Evolutionary conservation across 1,140 invertebrate species (phyloP).

Genomic region (Kradibia gibbosae): DNA sequence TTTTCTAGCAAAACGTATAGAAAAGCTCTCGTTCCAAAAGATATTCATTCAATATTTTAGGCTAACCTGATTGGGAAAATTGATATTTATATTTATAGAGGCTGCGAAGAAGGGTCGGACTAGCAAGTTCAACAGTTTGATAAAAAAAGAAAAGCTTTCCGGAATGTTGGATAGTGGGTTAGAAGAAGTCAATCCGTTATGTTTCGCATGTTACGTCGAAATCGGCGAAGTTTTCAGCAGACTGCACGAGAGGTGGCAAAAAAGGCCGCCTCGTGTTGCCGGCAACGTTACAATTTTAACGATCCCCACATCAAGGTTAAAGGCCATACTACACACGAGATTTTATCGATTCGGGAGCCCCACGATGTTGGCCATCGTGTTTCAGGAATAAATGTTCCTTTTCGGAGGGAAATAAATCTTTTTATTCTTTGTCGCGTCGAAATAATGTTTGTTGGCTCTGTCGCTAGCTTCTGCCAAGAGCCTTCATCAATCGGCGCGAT

Average conservation of each 20-base stretch:
- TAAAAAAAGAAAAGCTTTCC: background rate
- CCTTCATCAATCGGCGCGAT: constrained; percentile 56
- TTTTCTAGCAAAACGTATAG: too few species aligned
- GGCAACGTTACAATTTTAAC: background rate
- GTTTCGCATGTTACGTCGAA: background rate
- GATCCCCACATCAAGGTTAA: background rate
- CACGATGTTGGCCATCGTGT: background rate
- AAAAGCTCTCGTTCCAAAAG: too few species aligned
- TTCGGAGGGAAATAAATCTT: constrained; percentile 39
- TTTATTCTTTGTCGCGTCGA: constrained; percentile 11
- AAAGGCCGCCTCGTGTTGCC: background rate
- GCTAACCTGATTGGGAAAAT: background rate
- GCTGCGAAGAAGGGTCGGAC: too few species aligned
- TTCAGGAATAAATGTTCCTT: background rate
- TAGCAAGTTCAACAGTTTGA: background rate
- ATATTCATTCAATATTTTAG: too few species aligned
- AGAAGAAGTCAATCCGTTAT: background rate
- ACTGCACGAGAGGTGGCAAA: constrained; percentile 11
- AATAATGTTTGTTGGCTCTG: constrained; percentile 36
- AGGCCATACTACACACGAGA: background rate
- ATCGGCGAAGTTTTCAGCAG: background rate
- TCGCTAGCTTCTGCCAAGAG: constrained; percentile 20
- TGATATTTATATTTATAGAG: background rate
- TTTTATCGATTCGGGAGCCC: background rate
- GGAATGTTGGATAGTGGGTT: too few species aligned